A percentile compares a stretch with the other conserved stretches of the same genome.
Conservation (phyloP, 2,797 vertebrate genomes). For the Buceros bicornis region DNA sequence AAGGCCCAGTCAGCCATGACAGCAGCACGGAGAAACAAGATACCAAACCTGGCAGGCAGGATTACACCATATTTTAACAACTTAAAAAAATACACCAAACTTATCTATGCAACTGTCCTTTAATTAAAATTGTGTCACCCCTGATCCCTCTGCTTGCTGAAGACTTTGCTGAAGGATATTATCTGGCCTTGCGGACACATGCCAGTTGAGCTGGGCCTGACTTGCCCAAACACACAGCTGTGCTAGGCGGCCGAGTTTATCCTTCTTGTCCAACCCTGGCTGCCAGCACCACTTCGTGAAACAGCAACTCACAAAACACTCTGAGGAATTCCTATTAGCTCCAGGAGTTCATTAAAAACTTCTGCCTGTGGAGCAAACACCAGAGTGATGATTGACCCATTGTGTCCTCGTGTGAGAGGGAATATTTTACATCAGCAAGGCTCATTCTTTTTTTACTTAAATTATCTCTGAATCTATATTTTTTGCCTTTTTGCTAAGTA, state of each 20-base stretch:
- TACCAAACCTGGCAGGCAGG: not conserved
- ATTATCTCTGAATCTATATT: not conserved
- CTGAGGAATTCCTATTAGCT: slow-evolving; percentile 69
- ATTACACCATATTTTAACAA: not conserved
- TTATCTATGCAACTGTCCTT: not conserved
- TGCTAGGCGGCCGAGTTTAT: slow-evolving; percentile 70
- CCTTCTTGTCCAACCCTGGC: slow-evolving; percentile 60
- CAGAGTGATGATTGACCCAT: slow-evolving; percentile 66
- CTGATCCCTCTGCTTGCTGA: slow-evolving; percentile 41
- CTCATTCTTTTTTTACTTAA: slow-evolving; percentile 27
- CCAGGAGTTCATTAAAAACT: slow-evolving; percentile 70
- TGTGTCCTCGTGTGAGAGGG: slow-evolving; percentile 40
- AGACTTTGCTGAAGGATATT: slow-evolving; percentile 47
- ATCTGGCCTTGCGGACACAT: slow-evolving; percentile 47
- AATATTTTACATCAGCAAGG: slow-evolving; percentile 53
- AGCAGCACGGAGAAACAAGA: not conserved
- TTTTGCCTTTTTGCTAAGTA: not conserved
- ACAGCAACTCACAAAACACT: slow-evolving; percentile 65
- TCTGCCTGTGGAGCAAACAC: slow-evolving; percentile 54
- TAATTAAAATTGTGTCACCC: slow-evolving; percentile 38
- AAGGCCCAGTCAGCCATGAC: not conserved
- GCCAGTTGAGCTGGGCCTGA: slow-evolving; percentile 61
- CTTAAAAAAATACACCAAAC: not conserved
- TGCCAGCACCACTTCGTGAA: slow-evolving; percentile 66
- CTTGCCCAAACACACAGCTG: slow-evolving; percentile 63